phyloP scores from a whole-genome alignment of 2,113 vertebrate genomes.

The Chrysochloris asiatica region DNA sequence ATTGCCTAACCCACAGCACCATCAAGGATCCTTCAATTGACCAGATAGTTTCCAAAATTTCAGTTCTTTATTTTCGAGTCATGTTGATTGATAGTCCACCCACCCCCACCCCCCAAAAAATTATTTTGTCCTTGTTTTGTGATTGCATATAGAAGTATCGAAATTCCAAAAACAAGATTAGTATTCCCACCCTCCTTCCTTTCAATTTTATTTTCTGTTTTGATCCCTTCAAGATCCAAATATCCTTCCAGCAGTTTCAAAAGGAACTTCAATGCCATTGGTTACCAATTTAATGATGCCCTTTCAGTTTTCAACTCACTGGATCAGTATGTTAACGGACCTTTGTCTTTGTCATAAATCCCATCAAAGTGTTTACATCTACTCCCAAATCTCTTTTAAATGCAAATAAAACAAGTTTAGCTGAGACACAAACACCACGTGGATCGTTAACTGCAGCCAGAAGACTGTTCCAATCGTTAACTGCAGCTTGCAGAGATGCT shows the following conservation, averaged over 20 bases:
- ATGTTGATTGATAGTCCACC: background rate
- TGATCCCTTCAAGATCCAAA: slow-evolving; percentile 13
- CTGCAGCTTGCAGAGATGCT: slow-evolving; percentile 64
- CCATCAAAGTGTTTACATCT: slow-evolving; percentile 75
- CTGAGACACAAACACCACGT: slow-evolving; percentile 73
- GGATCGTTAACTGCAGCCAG: slow-evolving; percentile 74
- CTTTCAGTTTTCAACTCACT: slow-evolving; percentile 60
- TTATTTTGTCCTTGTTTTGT: background rate
- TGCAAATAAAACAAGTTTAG: slow-evolving; percentile 79
- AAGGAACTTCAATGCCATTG: slow-evolving; percentile 61
- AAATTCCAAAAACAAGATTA: slow-evolving; percentile 1
- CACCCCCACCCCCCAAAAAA: background rate
- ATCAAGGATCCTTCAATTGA: background rate
- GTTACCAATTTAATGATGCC: slow-evolving; percentile 59
- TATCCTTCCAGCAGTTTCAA: slow-evolving; percentile 44
- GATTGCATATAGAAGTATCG: slow-evolving; percentile 49
- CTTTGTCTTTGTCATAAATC: slow-evolving; percentile 75
- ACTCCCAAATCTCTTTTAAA: slow-evolving; percentile 72
- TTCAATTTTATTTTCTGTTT: slow-evolving; percentile 41
- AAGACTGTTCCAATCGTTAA: slow-evolving; percentile 80
- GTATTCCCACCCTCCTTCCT: background rate
- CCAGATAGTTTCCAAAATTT: background rate
- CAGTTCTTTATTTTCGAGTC: background rate
- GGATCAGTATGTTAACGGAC: slow-evolving; percentile 56
- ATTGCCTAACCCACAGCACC: no score